Evolutionary conservation across 1,140 invertebrate genomes (phyloP).

Genomic region (Gryon sp.): DNA sequence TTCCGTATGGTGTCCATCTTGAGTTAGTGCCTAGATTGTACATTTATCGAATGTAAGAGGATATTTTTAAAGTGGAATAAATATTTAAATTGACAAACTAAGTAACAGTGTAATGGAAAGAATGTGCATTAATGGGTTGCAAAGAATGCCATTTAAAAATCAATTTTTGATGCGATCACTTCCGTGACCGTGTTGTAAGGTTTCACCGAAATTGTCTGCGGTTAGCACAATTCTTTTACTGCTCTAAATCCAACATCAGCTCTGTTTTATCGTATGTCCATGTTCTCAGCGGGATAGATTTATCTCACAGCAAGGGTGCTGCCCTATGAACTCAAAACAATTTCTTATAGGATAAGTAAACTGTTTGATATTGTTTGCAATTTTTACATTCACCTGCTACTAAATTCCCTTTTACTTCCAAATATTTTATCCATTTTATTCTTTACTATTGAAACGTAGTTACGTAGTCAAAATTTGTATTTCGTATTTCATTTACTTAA

Average conservation of each 20-base stretch:
- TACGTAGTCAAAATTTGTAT: no score
- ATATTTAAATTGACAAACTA: neutral
- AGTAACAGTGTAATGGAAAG: neutral
- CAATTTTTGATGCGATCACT: slow-evolving; percentile 24
- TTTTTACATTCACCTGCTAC: neutral
- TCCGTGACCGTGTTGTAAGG: slow-evolving; percentile 32
- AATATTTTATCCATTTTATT: slow-evolving; percentile 11
- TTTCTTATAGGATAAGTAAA: slow-evolving; percentile 68
- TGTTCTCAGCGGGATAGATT: slow-evolving; percentile 73
- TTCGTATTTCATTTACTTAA: no score
- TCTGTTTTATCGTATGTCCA: slow-evolving; percentile 67
- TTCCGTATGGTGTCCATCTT: no score
- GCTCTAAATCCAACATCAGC: no score
- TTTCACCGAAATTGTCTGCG: slow-evolving; percentile 29
- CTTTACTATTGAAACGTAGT: no score
- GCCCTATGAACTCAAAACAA: slow-evolving; percentile 68
- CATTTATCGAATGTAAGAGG: no score
- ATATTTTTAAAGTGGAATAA: slow-evolving; percentile 4
- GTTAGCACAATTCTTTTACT: slow-evolving; percentile 22
- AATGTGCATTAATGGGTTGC: neutral
- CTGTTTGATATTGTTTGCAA: slow-evolving; percentile 61
- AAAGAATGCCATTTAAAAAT: slow-evolving; percentile 5
- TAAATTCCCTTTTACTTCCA: slow-evolving; percentile 1
- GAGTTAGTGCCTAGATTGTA: no score
- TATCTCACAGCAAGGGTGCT: slow-evolving; percentile 74